Evolutionary conservation across 2,888 invertebrate genomes (phyloP), one percentile per base, ranked within the genome.

Genomic region (Argynnis bischoffii): DNA sequence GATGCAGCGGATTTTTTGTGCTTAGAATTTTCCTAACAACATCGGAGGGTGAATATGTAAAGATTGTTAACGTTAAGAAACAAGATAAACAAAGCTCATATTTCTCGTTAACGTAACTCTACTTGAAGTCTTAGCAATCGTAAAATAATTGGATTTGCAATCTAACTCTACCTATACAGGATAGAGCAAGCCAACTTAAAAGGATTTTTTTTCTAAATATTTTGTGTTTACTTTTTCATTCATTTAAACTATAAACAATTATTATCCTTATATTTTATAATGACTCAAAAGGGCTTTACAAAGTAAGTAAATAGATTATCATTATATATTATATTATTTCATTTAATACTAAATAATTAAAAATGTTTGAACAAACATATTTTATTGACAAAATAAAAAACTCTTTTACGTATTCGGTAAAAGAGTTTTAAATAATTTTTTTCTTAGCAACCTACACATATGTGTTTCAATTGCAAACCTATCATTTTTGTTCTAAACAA

Each of bases 1-100:
- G 72, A 72, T 72, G 72, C 69, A 72, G 72, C 69, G 66, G 18
- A 48, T 69, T 69, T 72, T 64, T 61, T 63, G 51, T 69, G 65
- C 61, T 57, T 47, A 69, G 63, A 69, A 64, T 66, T 72, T 72
- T 69, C 63, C 64, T 64, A 69, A 67, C 51, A 63, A 69, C 63
- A 55, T 60, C 46, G 21, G 16, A 72, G 47, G 61, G 61, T 63
- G 60, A 64, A 71, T 54, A 55, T 61, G 50, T 55, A 63, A 66
- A 67, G 63, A 41, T 61, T 55, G 65, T 60, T 54, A 26, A 48
- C 35, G 53, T 41, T n/a, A 66, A 48, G 54, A 41, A 56, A 46
- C 51, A 46, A 51, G 41, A 53, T 51, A 66, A 59, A 56, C 51
- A 56, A 56, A 48, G n/a, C 21, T 50, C 55, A 56, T 48, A 50